Conservation (phyloP, 2,113 vertebrate species). For the Coryphaenoides rupestris region DNA sequence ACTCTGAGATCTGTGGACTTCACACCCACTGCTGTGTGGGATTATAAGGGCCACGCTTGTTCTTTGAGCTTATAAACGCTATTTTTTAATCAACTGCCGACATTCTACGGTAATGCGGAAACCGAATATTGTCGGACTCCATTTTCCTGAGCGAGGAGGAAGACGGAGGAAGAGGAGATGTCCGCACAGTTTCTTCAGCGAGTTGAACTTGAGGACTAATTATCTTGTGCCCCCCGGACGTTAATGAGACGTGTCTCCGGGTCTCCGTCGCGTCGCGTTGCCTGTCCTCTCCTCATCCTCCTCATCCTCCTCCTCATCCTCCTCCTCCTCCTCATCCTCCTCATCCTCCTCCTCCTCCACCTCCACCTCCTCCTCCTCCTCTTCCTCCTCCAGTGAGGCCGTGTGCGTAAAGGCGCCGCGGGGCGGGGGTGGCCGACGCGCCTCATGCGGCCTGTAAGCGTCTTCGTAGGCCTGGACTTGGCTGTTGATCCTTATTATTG, state of each 20-base stretch:
- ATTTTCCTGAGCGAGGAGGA: too few species aligned
- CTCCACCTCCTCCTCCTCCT: too few species aligned
- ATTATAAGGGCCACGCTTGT: not conserved
- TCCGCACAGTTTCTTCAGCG: too few species aligned
- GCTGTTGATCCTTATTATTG: slow-evolving; percentile 47
- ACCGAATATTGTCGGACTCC: too few species aligned
- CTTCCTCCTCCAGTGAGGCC: slow-evolving; percentile 16
- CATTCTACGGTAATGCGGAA: too few species aligned
- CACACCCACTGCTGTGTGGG: slow-evolving; percentile 15
- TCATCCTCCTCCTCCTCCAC: too few species aligned
- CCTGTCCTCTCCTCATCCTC: slow-evolving; percentile 24
- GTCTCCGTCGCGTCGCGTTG: too few species aligned
- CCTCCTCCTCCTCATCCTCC: too few species aligned
- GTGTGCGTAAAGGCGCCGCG: slow-evolving; percentile 16
- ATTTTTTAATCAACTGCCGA: not conserved
- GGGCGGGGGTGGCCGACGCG: slow-evolving; percentile 36
- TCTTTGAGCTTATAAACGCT: not conserved
- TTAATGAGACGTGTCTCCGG: too few species aligned
- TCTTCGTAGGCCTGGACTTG: slow-evolving; percentile 20
- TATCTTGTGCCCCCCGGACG: slow-evolving; percentile 29
- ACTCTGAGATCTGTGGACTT: slow-evolving; percentile 45
- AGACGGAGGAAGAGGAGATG: too few species aligned
- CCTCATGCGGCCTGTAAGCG: slow-evolving; percentile 37
- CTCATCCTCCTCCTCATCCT: too few species aligned
- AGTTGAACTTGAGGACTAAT: slow-evolving; percentile 6